phyloP scores from a whole-genome alignment of 37 sponge, comb jelly and placozoan genomes.

The Diacarnus erythraeanus region DNA sequence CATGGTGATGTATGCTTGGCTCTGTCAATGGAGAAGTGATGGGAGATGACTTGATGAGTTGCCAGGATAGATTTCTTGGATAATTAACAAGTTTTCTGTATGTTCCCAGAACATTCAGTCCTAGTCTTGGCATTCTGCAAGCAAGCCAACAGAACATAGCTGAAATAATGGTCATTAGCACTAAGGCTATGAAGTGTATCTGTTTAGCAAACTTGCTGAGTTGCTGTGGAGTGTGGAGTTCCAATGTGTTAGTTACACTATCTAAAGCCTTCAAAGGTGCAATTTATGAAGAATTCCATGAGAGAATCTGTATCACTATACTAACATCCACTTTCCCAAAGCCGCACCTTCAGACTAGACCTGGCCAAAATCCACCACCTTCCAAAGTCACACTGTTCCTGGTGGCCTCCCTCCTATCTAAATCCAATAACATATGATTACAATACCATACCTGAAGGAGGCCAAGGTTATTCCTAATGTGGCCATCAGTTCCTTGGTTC shows the following conservation, averaged over 20 bases:
- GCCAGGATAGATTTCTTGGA: conserved; percentile 42
- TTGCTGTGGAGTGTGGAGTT: no score
- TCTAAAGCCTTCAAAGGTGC: no score
- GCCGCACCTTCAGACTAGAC: no score
- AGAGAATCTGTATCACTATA: no score
- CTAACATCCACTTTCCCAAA: no score
- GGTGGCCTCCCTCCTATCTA: no score
- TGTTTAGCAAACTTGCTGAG: no score
- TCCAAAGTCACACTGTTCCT: no score
- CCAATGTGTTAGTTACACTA: no score
- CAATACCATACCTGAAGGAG: conserved; percentile 27
- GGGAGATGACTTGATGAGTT: neutral
- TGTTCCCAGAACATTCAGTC: conserved; percentile 9
- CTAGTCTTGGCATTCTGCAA: conserved; percentile 1
- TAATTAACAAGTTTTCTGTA: conserved; percentile 40
- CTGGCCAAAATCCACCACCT: no score
- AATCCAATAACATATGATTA: neutral
- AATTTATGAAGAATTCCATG: no score
- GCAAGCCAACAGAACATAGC: neutral
- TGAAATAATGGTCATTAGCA: neutral
- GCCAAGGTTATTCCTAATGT: conserved; percentile 21
- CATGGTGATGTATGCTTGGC: neutral
- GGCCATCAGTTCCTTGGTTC: conserved; percentile 22
- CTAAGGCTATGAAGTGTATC: no score
- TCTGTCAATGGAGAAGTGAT: neutral